Percentiles rank a stretch among this genome's conserved stretches.
phyloP scores from a whole-genome alignment of 2,113 vertebrate genomes.

The Uria lomvia region DNA sequence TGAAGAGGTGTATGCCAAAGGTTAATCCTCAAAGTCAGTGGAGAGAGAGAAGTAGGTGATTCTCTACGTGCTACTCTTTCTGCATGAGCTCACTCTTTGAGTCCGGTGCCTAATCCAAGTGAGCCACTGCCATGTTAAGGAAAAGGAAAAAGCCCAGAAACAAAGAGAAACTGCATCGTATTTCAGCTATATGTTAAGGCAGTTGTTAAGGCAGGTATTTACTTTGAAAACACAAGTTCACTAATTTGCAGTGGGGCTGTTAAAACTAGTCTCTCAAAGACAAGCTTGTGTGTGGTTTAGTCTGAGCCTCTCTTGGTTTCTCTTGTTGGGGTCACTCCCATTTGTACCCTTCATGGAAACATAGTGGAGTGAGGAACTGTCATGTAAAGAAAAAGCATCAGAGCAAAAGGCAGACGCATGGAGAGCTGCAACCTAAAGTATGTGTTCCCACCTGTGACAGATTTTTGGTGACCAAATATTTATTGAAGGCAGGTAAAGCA shows the following conservation, averaged over 20 bases:
- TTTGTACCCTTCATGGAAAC: neutral
- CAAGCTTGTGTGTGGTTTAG: neutral
- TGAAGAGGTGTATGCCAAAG: neutral
- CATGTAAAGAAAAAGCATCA: neutral
- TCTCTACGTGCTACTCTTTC: neutral
- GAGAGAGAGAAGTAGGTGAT: neutral
- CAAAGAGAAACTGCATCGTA: neutral
- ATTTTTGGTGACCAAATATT: neutral
- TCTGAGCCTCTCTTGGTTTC: neutral
- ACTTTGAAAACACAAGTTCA: neutral
- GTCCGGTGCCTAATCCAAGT: neutral
- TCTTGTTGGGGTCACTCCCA: neutral
- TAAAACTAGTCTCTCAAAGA: neutral
- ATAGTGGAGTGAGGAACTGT: neutral
- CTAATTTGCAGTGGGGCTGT: neutral
- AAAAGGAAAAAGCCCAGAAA: neutral
- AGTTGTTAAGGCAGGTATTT: neutral
- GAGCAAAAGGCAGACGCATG: neutral
- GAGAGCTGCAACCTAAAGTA: neutral
- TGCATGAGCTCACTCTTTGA: neutral
- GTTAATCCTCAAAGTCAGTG: neutral
- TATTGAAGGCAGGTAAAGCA: neutral
- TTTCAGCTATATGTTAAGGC: neutral
- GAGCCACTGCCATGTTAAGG: neutral
- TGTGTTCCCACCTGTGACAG: neutral